Evolutionary conservation across 2,888 invertebrate genomes (phyloP).

Genomic region (Ochlodes sylvanus): DNA sequence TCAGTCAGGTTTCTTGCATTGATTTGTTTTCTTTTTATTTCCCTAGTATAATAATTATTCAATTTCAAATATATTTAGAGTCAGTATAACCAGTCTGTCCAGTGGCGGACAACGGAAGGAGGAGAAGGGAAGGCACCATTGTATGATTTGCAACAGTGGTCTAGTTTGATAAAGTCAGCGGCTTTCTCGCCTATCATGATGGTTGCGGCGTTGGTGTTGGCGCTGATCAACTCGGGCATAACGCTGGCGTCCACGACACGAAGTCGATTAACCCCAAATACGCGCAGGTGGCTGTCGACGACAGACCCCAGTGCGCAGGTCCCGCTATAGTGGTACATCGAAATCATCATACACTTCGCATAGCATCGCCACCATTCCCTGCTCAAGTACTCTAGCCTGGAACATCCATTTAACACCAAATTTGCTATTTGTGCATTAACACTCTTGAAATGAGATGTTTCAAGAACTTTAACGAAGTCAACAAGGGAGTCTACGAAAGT

Average conservation of each 20-base stretch:
- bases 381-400: slow-evolving; percentile 84
- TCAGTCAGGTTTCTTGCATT: too few species aligned
- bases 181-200: slow-evolving; percentile 53
- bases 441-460: slow-evolving; percentile 52
- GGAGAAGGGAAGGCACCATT: not conserved
- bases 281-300: slow-evolving; percentile 47
- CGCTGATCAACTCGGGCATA: slow-evolving; percentile 49
- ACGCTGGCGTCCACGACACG: slow-evolving; percentile 53
- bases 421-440: slow-evolving; percentile 49
- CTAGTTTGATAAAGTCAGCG: slow-evolving; percentile 44
- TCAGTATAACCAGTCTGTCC: not conserved
- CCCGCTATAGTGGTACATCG: slow-evolving; percentile 82
- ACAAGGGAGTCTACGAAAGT: slow-evolving; percentile 47
- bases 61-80: not conserved
- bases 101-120: not conserved
- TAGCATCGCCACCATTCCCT: slow-evolving; percentile 86
- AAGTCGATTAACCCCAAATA: slow-evolving; percentile 46
- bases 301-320: slow-evolving; percentile 50
- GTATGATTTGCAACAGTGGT: not conserved
- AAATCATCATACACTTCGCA: slow-evolving; percentile 75
- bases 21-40: too few species aligned
- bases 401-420: slow-evolving; percentile 70
- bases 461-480: slow-evolving; percentile 50
- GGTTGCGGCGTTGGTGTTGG: slow-evolving; percentile 50
- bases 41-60: not conserved